A percentile compares a stretch with the other conserved stretches of the same genome.
Evolutionary conservation across 2,888 invertebrate genomes (phyloP).

Genomic region (Macaria liturata): DNA sequence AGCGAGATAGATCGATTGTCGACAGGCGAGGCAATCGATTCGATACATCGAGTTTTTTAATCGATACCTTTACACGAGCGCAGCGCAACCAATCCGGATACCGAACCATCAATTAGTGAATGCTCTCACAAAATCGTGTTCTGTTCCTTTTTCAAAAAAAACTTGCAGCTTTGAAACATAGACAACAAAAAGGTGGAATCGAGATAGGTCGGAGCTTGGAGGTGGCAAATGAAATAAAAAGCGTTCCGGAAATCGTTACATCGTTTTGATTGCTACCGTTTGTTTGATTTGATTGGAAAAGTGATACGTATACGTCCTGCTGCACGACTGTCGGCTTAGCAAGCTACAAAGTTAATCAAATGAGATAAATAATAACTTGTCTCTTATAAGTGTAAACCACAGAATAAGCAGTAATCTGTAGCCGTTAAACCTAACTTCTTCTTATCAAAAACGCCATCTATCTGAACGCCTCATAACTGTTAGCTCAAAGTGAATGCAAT

Average conservation of each 20-base stretch:
- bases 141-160: constrained; percentile 63
- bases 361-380: too few species aligned
- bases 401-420: too few species aligned
- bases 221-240: constrained; percentile 62
- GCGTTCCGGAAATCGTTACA: constrained; percentile 65
- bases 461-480: too few species aligned
- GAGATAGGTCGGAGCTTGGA: constrained; percentile 56
- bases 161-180: constrained; percentile 66
- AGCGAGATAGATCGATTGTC: constrained; percentile 55
- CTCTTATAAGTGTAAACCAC: too few species aligned
- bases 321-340: too few species aligned
- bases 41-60: constrained; percentile 63
- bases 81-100: constrained; percentile 61
- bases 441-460: too few species aligned
- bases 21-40: constrained; percentile 69
- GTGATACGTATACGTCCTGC: constrained; percentile 35
- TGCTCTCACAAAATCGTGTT: constrained; percentile 62
- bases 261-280: constrained; percentile 63
- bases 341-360: too few species aligned
- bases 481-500: too few species aligned
- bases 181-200: constrained; percentile 56
- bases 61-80: constrained; percentile 52
- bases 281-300: constrained; percentile 60
- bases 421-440: too few species aligned
- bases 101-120: constrained; percentile 74